Evolutionary conservation across 2,888 invertebrate genomes (phyloP).

Genomic region (Ctena decussata): DNA sequence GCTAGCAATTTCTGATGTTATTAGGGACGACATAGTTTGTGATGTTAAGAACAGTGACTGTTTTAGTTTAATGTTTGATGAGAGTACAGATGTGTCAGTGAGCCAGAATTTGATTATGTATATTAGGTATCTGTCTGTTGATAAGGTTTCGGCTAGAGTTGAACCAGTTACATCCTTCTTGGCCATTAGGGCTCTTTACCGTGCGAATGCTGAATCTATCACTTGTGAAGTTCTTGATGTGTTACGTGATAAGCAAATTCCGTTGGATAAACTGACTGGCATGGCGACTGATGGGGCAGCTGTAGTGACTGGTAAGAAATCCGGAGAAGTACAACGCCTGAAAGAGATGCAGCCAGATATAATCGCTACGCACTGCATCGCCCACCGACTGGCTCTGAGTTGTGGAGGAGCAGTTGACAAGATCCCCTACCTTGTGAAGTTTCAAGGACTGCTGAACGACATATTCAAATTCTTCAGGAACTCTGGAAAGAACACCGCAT

Average conservation of each 20-base stretch:
- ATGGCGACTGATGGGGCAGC: constrained; percentile 50
- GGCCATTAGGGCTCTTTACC: constrained; percentile 12
- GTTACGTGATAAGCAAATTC: constrained; percentile 21
- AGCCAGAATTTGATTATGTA: constrained; percentile 35
- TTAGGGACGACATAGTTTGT: background rate
- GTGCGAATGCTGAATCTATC: constrained; percentile 36
- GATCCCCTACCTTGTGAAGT: constrained; percentile 47
- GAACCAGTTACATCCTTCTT: constrained; percentile 23
- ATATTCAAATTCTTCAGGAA: constrained; percentile 52
- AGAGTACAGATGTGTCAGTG: constrained; percentile 37
- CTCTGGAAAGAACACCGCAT: constrained; percentile 50
- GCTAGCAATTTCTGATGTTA: background rate
- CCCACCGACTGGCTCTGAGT: constrained; percentile 39
- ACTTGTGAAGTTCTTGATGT: background rate
- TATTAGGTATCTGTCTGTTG: constrained; percentile 24
- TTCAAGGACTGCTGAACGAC: constrained; percentile 46
- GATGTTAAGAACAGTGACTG: background rate
- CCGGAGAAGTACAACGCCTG: background rate
- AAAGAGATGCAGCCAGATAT: constrained; percentile 25
- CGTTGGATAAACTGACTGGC: constrained; percentile 34
- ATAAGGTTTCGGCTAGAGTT: constrained; percentile 8
- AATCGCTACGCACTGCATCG: constrained; percentile 44
- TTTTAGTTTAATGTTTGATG: constrained; percentile 48
- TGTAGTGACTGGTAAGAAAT: constrained; percentile 35
- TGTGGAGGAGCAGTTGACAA: constrained; percentile 40